Evolutionary conservation across 1,140 invertebrate genomes (phyloP).

Genomic region (Cephus cinctus): DNA sequence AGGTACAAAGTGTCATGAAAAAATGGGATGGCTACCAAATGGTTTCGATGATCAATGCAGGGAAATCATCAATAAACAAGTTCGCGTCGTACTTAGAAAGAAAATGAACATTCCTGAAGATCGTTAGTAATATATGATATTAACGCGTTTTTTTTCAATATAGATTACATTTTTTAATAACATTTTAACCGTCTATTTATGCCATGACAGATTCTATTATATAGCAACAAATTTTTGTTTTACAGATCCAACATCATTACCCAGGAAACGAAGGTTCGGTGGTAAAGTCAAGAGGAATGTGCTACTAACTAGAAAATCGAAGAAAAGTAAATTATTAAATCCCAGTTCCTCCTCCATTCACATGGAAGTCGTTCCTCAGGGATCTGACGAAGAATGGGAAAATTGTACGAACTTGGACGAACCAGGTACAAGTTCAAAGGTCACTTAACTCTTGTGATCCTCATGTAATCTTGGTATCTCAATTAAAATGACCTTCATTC

Average conservation of each 20-base stretch:
- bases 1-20: conserved; percentile 66
- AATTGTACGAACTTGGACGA: neutral
- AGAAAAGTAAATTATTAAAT: neutral
- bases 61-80: conserved; percentile 66
- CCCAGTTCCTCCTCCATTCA: neutral
- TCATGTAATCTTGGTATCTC: too few species aligned
- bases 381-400: conserved; percentile 6
- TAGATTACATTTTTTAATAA: conserved; percentile 10
- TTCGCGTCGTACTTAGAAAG: conserved; percentile 59
- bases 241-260: conserved; percentile 29
- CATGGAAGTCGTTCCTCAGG: neutral
- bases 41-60: conserved; percentile 68
- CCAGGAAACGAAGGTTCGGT: conserved; percentile 15
- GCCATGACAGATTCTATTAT: neutral
- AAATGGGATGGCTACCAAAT: conserved; percentile 73
- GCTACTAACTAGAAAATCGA: neutral
- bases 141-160: neutral
- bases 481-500: too few species aligned
- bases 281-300: conserved; percentile 1
- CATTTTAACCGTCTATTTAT: neutral
- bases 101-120: conserved; percentile 53
- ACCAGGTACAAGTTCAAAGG: neutral
- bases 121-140: conserved; percentile 45
- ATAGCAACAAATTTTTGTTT: conserved; percentile 12
- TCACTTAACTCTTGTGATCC: too few species aligned